Base-by-base conservation (phyloP, 2,797 vertebrate genomes). In the Sylvia borin region DNA sequence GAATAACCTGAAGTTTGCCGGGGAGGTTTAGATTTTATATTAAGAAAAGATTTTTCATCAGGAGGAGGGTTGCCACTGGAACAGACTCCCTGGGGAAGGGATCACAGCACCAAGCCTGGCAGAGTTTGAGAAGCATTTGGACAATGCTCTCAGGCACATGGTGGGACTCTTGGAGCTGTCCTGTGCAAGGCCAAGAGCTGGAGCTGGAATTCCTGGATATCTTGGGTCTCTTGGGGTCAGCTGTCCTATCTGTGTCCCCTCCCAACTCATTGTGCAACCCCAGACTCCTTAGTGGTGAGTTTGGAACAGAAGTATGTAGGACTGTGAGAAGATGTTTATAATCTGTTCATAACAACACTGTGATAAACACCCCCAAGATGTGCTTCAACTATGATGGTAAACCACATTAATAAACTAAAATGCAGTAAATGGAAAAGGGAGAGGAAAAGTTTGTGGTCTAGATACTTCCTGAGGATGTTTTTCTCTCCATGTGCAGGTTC, bases 61-160 rank as follows among this genome's bases (percentile, higher is more conserved):
- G 5, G 29, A 55, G 19, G 10, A 34, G 24, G 24, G 18, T n/a
- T 16, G 10, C 15, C 24, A 14, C 42, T n/a, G n/a, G 14, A 32
- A 62, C 40, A n/a, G 27, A 12, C 7, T 72, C 22, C 19, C 24
- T 0, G 1, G 42, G 34, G 4, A 40, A 55, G 13, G 5, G 13
- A 4, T 40, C 42, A 40, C 16, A 64, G 36, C 50, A 29, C 42
- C 29, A 55, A 38, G 8, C 19, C 50, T 55, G 24, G 6, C 17
- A 53, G 48, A 38, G 12, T 7, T 64, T 19, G 24, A 54, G 50
- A 54, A n/a, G n/a, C 6, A 3, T 38, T 53, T 54, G 57, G 22
- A n/a, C 13, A 61, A 22, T 45, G n/a, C 18, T 53, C 9, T 61
- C 22, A 18, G 47, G 7, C 7, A 51, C n/a, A 18, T 10, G 18